Conservation (phyloP, 1,140 invertebrate species). For the Drosophila kanapiae region DNA sequence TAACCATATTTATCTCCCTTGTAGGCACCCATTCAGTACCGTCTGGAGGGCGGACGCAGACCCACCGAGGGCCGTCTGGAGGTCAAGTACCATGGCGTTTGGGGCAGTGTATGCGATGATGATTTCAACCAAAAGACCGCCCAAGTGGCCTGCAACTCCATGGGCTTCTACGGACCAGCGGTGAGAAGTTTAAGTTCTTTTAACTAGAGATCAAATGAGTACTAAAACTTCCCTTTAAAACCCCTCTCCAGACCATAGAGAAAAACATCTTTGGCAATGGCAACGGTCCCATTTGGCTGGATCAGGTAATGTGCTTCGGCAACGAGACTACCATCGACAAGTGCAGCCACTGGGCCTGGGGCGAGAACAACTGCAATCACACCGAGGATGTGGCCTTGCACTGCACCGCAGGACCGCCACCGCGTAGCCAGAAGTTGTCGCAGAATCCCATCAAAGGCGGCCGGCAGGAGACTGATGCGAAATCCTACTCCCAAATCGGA, state of each 20-base stretch:
- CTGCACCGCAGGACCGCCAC: slow-evolving; percentile 63
- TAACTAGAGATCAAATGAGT: neutral
- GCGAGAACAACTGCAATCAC: slow-evolving; percentile 90
- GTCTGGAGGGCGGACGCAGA: slow-evolving; percentile 87
- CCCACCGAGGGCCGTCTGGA: slow-evolving; percentile 89
- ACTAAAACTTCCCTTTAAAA: neutral
- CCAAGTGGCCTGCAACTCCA: slow-evolving; percentile 88
- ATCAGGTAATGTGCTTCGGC: slow-evolving; percentile 90
- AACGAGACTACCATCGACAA: slow-evolving; percentile 88
- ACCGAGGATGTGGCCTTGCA: slow-evolving; percentile 91
- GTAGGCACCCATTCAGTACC: slow-evolving; percentile 86
- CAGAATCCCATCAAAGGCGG: slow-evolving; percentile 24
- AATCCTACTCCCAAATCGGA: slow-evolving; percentile 55
- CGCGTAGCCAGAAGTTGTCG: slow-evolving; percentile 16
- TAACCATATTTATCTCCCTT: neutral
- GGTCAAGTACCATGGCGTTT: slow-evolving; percentile 89
- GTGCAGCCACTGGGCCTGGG: slow-evolving; percentile 90
- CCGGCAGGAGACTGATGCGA: neutral
- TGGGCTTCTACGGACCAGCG: slow-evolving; percentile 88
- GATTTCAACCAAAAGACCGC: slow-evolving; percentile 90
- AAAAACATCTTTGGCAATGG: slow-evolving; percentile 85
- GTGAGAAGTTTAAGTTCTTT: slow-evolving; percentile 33
- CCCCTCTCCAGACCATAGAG: slow-evolving; percentile 48
- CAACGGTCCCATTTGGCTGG: slow-evolving; percentile 90
- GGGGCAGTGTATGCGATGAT: slow-evolving; percentile 93